These are phyloP conservation scores for Nephrotoma appendiculata DNA, from an alignment of 2,888 invertebrate species.

Conservation along the genomic window DNA sequence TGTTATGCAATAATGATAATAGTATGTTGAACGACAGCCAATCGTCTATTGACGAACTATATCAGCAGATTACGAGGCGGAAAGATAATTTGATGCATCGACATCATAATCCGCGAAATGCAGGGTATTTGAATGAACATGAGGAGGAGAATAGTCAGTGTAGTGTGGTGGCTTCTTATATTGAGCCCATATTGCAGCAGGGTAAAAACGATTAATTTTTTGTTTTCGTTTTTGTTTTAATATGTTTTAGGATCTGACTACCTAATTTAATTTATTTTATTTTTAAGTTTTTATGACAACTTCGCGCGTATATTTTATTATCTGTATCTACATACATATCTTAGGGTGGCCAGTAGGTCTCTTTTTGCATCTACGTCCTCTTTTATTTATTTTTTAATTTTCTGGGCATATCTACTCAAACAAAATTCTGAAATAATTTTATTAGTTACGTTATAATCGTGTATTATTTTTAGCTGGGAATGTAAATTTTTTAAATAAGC, in stretches of 20 bases:
- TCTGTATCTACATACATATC: not conserved
- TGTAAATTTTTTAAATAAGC: too few relatives aligned
- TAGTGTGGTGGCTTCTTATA: constrained; percentile 1
- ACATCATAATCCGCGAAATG: not conserved
- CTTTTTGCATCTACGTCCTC: too few relatives aligned
- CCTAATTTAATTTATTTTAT: not conserved
- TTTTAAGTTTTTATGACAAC: not conserved
- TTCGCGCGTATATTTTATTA: not conserved
- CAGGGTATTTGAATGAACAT: not conserved
- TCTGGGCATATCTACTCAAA: too few relatives aligned
- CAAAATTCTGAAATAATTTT: too few relatives aligned
- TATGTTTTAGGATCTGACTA: not conserved
- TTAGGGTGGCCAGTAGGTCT: not conserved
- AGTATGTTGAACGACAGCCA: constrained; percentile 18
- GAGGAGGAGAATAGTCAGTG: constrained; percentile 2
- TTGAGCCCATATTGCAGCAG: not conserved
- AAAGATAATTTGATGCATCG: not conserved
- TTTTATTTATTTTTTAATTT: too few relatives aligned
- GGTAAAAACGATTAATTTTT: not conserved
- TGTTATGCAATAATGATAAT: constrained; percentile 11
- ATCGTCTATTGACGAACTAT: constrained; percentile 46
- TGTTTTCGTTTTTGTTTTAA: not conserved
- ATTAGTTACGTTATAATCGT: too few relatives aligned
- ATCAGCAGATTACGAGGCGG: constrained; percentile 44
- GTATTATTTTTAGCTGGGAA: too few relatives aligned